Base-by-base conservation (phyloP, 2,888 invertebrate species). In the Pseudococcus jackbeardsleyi region DNA sequence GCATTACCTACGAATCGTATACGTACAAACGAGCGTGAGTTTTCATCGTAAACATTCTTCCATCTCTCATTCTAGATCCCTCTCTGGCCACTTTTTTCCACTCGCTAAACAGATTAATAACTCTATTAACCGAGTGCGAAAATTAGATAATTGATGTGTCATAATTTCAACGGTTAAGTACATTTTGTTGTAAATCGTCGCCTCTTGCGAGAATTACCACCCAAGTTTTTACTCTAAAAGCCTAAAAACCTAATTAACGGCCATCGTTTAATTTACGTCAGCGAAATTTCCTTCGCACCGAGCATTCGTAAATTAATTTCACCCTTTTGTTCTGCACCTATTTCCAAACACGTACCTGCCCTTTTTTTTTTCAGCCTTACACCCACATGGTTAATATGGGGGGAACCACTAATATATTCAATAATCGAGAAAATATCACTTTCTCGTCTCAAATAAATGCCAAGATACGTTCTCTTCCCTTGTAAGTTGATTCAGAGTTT, bases 121-220 rank as follows among this genome's bases (percentile, higher is more conserved):
- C 39, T 39, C 39, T 39, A 77, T 77, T 77, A 77, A 77, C 26
- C 26, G 77, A 26, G 33, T 17, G 26, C 22, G 77, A 77, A 77
- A 77, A 77, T 77, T 77, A 15, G 77, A 77, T 77, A 77, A 77
- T 77, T 39, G 77, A 77, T 77, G 77, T 77, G 77, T 77, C 77
- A 77, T 77, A 77, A 77, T 77, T 77, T 39, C 77, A 33, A 77
- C 77, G 39, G 12, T 77, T 22, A 77, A 77, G 77, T 77, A 77
- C 33, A 77, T 77, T 77, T 77, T 77, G 77, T 33, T 77, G 77
- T 77, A 77, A 1, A 15, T 33, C 26, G 12, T 72, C 22, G 77
- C 39, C 39, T 33, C 33, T 15, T 39, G 33, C 77, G 39, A 77
- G 39, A 39, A 77, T 77, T 77, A 77, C 26, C 77, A 15, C 77